Base-by-base conservation (phyloP, 2,888 invertebrate species). In the Globia sparganii region DNA sequence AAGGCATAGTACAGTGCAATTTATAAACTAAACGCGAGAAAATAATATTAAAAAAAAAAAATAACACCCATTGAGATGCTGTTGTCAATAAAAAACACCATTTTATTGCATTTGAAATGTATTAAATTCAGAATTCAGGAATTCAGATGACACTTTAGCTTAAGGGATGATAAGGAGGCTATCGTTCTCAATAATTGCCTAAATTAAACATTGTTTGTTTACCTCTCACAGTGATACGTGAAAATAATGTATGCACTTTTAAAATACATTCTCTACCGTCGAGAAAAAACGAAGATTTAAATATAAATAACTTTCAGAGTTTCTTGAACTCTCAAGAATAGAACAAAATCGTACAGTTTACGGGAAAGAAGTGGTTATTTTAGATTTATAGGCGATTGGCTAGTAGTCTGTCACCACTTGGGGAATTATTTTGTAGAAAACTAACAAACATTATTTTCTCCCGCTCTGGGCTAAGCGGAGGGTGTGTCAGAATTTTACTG, bases 291-390 rank as follows among this genome's bases (percentile, higher is more conserved):
- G 9, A 0, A 13, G 43, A 61, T 68, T 71, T 84, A 77, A 62
- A 81, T 77, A 84, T 77, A 84, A 59, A 76, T 62, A 34, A 68
- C 61, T 61, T 71, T n/a, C 15, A 72, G 58, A 74, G 83, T 84
- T 83, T 61, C 25, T 69, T 83, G 85, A 83, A 77, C 83, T 78
- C 70, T n/a, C 46, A 25, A 21, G 34, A 69, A 81, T 75, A 25
- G n/a, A 59, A 59, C 6, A 25, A 58, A 80, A 49, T 40, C 4
- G 53, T 65, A 61, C 21, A 68, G 58, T 81, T 74, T 74, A 34
- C 25, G 0, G 28, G 18, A 31, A 58, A 65, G 25, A 43, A 66
- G 13, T 72, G 61, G 77, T 62, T 81, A 69, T 72, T 79, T 71
- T 37, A 34, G 25, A 71, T 46, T 25, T 25, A 53, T 59, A n/a